Conservation (phyloP, 2,888 invertebrate genomes). For the Rhabditoides inermis region DNA sequence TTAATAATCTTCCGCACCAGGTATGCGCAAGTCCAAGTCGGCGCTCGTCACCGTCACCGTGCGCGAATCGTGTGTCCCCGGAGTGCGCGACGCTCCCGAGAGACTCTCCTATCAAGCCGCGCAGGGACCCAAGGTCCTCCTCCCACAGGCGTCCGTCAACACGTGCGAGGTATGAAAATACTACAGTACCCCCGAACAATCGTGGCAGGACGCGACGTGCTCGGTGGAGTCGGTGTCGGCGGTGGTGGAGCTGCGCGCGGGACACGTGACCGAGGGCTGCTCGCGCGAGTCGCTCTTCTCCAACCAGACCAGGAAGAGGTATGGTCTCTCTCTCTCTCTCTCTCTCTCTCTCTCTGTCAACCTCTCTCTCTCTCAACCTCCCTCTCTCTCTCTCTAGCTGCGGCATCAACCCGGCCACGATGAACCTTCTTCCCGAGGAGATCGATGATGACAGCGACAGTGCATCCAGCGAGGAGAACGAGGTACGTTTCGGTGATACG, state of each 20-base stretch:
- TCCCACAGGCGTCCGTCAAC: conserved; percentile 56
- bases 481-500: not conserved
- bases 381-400: conserved; percentile 4
- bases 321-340: not conserved
- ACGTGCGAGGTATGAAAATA: conserved; percentile 14
- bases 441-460: not conserved
- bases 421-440: conserved; percentile 65
- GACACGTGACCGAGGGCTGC: conserved; percentile 89
- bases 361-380: not conserved
- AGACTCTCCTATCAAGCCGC: conserved; percentile 78
- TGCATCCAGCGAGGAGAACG: conserved; percentile 56
- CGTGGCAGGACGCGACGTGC: conserved; percentile 16
- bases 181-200: not conserved
- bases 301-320: conserved; percentile 16
- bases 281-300: conserved; percentile 77
- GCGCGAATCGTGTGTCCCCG: conserved; percentile 67
- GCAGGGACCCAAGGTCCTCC: conserved; percentile 67
- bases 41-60: conserved; percentile 94
- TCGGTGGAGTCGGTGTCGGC: conserved; percentile 52
- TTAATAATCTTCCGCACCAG: no score
- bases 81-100: conserved; percentile 59
- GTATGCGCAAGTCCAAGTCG: conserved; percentile 70
- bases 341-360: not conserved
- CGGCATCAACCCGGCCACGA: conserved; percentile 72
- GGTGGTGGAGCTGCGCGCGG: conserved; percentile 65